Evolutionary conservation across 35 echinoderm and acorn worm genomes (phyloP).

Genomic region (Ophioderma brevispina): DNA sequence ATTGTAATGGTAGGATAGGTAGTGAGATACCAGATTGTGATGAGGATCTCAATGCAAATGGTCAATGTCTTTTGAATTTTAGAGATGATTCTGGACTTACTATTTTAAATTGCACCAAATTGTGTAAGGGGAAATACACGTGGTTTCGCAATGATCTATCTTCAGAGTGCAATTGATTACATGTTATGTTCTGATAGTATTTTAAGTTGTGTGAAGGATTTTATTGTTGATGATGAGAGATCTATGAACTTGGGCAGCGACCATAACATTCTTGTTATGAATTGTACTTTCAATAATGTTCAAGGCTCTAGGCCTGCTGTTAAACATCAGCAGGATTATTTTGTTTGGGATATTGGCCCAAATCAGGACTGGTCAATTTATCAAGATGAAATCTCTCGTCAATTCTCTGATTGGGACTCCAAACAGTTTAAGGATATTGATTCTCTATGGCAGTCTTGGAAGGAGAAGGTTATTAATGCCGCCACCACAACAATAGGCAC

Average conservation of each 20-base stretch:
- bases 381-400: neutral
- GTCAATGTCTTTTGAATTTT: neutral
- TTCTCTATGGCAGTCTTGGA: neutral
- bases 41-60: neutral
- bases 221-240: neutral
- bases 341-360: neutral
- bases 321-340: neutral
- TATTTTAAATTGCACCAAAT: constrained; percentile 8
- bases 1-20: constrained; percentile 11
- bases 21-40: neutral
- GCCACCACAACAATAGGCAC: neutral
- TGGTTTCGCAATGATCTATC: constrained; percentile 3
- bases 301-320: neutral
- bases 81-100: neutral
- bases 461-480: neutral
- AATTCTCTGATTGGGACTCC: neutral
- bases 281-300: neutral
- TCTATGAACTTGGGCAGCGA: neutral
- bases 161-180: neutral
- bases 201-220: neutral
- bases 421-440: neutral
- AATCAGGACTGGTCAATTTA: neutral
- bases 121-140: constrained; percentile 15
- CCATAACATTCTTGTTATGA: neutral
- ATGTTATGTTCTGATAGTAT: neutral